Evolutionary conservation across 1,140 invertebrate genomes (phyloP), one percentile per base, ranked within the genome.

Genomic region (Saccostrea cuccullata): DNA sequence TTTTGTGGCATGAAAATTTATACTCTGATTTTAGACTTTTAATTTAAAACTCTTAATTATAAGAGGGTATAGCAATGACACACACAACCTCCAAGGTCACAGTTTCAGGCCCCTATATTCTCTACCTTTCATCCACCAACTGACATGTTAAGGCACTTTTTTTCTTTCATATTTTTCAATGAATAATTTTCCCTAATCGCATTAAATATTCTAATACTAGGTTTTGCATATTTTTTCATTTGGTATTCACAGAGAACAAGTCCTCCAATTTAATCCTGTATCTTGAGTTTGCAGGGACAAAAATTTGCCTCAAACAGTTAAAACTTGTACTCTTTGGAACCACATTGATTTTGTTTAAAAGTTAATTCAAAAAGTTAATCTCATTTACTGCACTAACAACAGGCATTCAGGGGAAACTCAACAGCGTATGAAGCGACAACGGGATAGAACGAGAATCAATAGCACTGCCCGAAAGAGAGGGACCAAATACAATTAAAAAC

Each of bases 281-380:
- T 30, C 23, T 30, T 30, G 13, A 6, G 17, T 30, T 13, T 36
- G 70, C 23, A 26, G 30, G 26, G 13, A 77, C 23, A 77, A 77
- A 73, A 77, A 77, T 11, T 77, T 26, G 12, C 26, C 70, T 77
- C 26, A 30, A 30, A 77, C 26, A 77, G 70, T 36, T 26, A 77
- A 77, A 77, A 77, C 30, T 26, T 15, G 26, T 23, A 20, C 26
- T 15, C 70, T 77, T 77, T 36, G 23, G 26, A 77, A 77, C 23
- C n/a, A 77, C 70, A 77, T 77, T 77, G 70, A 77, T 77, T 77
- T 77, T 77, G 15, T 23, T 77, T 77, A 30, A 77, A 77, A 77
- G 26, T 23, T 77, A 30, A 77, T 30, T 77, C 26, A 23, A 77
- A 77, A 77, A 77, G 23, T 36, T 77, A 77, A 77, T 77, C 70